Percentiles rank a stretch among this genome's conserved stretches.
These are phyloP conservation scores for Tromatobia lineatoria DNA, from an alignment of 2,888 invertebrate genomes.

Conservation along the genomic window DNA sequence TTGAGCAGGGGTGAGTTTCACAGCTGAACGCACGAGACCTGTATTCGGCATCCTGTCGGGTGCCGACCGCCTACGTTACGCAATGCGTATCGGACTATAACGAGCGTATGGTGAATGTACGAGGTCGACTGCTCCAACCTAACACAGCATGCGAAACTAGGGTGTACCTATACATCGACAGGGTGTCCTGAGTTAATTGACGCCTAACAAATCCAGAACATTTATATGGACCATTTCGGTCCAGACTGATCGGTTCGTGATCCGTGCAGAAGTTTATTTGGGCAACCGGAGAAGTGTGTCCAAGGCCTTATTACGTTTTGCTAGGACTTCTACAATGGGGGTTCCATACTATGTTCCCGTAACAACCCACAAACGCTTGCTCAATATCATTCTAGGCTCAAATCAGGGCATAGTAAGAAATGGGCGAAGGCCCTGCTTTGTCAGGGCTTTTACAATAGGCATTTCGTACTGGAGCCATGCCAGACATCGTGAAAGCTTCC, in stretches of 20 bases:
- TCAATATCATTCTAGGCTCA: too few species aligned
- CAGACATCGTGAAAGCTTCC: too few species aligned
- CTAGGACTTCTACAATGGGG: too few species aligned
- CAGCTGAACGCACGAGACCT: constrained; percentile 77
- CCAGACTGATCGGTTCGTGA: neutral
- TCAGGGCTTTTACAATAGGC: too few species aligned
- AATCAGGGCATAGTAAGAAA: too few species aligned
- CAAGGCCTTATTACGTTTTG: neutral
- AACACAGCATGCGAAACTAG: constrained; percentile 68
- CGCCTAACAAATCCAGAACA: constrained; percentile 57
- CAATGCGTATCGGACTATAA: constrained; percentile 77
- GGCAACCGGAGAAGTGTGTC: too few species aligned
- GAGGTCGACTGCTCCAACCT: constrained; percentile 68
- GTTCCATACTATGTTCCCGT: too few species aligned
- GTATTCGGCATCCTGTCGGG: constrained; percentile 79
- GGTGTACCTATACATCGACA: constrained; percentile 42
- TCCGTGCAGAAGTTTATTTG: neutral
- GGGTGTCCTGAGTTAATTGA: constrained; percentile 64
- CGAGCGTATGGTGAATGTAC: constrained; percentile 73
- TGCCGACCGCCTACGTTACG: constrained; percentile 76
- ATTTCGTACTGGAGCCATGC: too few species aligned
- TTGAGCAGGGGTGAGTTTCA: constrained; percentile 72
- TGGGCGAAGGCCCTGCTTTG: too few species aligned
- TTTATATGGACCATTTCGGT: constrained; percentile 7
- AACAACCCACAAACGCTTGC: too few species aligned